Evolutionary conservation across 2,113 vertebrate species (phyloP), one percentile per base, ranked within the genome.

Genomic region (Lasiurus borealis): DNA sequence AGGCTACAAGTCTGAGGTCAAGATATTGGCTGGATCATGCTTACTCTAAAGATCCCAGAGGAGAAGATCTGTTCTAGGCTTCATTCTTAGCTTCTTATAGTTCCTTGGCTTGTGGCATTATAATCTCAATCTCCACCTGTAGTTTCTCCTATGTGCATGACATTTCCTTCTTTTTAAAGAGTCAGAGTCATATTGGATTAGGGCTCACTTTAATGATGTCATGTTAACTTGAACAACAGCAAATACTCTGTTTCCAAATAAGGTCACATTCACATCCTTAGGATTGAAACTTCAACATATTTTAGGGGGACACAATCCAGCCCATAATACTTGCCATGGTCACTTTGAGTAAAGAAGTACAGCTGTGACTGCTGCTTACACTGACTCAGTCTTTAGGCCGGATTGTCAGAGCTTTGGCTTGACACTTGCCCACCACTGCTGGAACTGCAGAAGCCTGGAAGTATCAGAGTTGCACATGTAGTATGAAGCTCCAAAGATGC

Each of bases 351-450:
- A 16, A 66, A 75, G 23, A 57, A 9, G 19, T 40, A 19, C 48
- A 68, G 15, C 27, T 50, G 12, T 52, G 50, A 23, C 21, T 46
- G 9, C 23, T 80, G 11, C 25, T 68, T 11, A 21, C 21, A 25
- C 7, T 27, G 6, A 4, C 36, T 81, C 2, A 1, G 25, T n/a
- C 57, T 48, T 15, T 54, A 57, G 52, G 23, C 36, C 1, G 57
- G 2, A 0, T 14, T 34, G 0, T 62, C 31, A 59, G 25, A 59
- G 8, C 12, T 34, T 19, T 8, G 2, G 23, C 48, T 44, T 48
- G 46, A 95, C 23, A 12, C 2, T 59, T n/a, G 36, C 34, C 31
- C 1, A 6, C 48, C 66, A 54, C 72, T 66, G 16, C 27, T 15
- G 13, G 36, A 31, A 15, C 13, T 83, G 18, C n/a, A 15, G 57